Conservation (phyloP, 2,888 invertebrate species). For the Strigamia crassipes region DNA sequence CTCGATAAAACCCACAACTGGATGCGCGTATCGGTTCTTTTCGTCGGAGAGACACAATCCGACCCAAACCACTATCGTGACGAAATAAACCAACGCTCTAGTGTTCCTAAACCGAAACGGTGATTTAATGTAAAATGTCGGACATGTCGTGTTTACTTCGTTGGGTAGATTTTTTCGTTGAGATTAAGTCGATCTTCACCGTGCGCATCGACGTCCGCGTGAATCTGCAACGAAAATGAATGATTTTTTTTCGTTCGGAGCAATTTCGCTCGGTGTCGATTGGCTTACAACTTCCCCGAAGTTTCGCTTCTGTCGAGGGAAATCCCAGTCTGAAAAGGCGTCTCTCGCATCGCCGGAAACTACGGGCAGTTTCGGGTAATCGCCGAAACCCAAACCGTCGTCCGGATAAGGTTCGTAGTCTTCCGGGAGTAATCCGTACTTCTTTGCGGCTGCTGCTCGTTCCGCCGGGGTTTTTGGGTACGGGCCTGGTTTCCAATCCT, state of each 20-base stretch:
- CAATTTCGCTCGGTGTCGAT: no score
- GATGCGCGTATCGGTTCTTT: conserved; percentile 68
- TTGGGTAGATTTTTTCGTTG: conserved; percentile 57
- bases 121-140: no score
- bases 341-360: conserved; percentile 74
- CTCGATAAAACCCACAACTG: conserved; percentile 60
- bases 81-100: conserved; percentile 64
- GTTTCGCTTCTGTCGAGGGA: conserved; percentile 78
- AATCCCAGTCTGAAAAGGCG: conserved; percentile 82
- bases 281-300: conserved; percentile 82
- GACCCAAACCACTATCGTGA: conserved; percentile 63
- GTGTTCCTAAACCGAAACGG: conserved; percentile 62
- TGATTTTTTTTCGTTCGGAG: no score
- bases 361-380: conserved; percentile 82
- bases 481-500: conserved; percentile 81
- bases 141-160: background rate
- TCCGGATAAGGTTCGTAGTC: conserved; percentile 84
- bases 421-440: conserved; percentile 78
- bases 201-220: conserved; percentile 69
- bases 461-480: conserved; percentile 79
- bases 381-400: conserved; percentile 75
- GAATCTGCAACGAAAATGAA: conserved; percentile 64
- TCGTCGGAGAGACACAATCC: conserved; percentile 64
- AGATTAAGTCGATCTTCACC: conserved; percentile 74
- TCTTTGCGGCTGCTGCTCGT: conserved; percentile 77